Evolutionary conservation across 37 sponge, comb jelly and placozoan genomes (phyloP).

Genomic region (Hexactinellida sp.): DNA sequence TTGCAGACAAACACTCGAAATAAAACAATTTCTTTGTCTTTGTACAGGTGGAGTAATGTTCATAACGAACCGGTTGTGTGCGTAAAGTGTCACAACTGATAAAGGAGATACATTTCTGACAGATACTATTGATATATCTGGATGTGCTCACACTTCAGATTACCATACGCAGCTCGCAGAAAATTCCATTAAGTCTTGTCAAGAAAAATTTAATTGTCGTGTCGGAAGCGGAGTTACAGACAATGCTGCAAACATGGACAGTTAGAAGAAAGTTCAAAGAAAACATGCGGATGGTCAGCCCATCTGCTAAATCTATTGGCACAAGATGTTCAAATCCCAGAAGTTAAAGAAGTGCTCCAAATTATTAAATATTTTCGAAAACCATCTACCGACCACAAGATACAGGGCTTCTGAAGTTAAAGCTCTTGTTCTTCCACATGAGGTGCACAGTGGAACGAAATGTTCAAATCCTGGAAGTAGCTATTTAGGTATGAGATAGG

Average conservation of each 20-base stretch:
- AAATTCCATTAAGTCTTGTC: slow-evolving; percentile 11
- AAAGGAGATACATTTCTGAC: slow-evolving; percentile 15
- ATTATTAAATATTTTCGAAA: slow-evolving; percentile 14
- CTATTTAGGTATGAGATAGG: too few relatives aligned
- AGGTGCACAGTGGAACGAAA: too few relatives aligned
- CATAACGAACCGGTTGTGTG: slow-evolving; percentile 13
- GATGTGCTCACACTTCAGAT: background rate
- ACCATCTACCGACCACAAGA: background rate
- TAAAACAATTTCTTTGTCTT: slow-evolving; percentile 15
- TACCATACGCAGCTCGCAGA: slow-evolving; percentile 5
- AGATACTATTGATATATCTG: slow-evolving; percentile 5
- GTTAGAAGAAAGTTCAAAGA: background rate
- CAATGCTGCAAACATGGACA: slow-evolving; percentile 9
- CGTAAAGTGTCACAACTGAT: slow-evolving; percentile 15
- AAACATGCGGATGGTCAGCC: background rate
- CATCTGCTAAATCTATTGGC: slow-evolving; percentile 13
- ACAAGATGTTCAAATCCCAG: slow-evolving; percentile 17
- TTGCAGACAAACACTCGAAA: background rate
- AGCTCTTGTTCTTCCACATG: slow-evolving; percentile 9
- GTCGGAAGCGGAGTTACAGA: background rate
- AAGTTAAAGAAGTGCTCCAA: background rate
- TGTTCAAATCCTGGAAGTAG: too few relatives aligned
- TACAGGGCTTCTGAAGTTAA: background rate
- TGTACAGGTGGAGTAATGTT: background rate
- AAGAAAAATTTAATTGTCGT: slow-evolving; percentile 13